Percentiles rank a stretch among this genome's conserved stretches.
phyloP scores from a whole-genome alignment of 2,888 invertebrate species.

The Diaperis boleti region DNA sequence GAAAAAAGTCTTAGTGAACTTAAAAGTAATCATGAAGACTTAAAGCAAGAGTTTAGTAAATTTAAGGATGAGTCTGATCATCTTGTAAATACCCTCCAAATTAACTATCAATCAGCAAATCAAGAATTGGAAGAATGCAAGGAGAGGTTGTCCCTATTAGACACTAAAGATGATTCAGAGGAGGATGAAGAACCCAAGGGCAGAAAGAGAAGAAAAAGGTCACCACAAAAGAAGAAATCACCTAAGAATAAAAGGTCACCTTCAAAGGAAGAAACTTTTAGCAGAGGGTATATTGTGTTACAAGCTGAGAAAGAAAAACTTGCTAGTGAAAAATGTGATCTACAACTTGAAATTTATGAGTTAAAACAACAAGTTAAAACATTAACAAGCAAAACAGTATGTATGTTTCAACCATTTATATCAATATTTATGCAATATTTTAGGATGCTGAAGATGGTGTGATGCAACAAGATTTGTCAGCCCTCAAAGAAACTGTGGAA shows the following conservation, averaged over 20 bases:
- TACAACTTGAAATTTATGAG: conserved; percentile 29
- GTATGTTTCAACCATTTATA: no score
- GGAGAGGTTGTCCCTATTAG: background rate
- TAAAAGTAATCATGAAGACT: conserved; percentile 41
- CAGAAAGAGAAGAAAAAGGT: background rate
- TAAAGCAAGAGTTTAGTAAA: conserved; percentile 33
- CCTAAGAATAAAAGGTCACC: background rate
- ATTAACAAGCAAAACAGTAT: no score
- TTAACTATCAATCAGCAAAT: conserved; percentile 44
- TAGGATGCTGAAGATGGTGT: no score
- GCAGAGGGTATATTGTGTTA: background rate
- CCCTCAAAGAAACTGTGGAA: background rate
- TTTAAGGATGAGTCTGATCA: conserved; percentile 49
- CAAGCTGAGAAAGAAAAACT: conserved; percentile 11
- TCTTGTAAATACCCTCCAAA: conserved; percentile 48
- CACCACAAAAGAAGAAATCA: background rate
- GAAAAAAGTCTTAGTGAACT: conserved; percentile 43
- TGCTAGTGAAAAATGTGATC: conserved; percentile 5
- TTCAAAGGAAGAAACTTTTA: background rate
- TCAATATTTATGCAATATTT: no score
- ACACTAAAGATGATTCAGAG: background rate
- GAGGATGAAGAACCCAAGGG: background rate
- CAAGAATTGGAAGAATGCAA: conserved; percentile 29
- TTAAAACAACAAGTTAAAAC: conserved; percentile 16
- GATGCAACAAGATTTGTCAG: no score